Conservation (phyloP, 2,113 vertebrate genomes). For the Sceloporus undulatus region DNA sequence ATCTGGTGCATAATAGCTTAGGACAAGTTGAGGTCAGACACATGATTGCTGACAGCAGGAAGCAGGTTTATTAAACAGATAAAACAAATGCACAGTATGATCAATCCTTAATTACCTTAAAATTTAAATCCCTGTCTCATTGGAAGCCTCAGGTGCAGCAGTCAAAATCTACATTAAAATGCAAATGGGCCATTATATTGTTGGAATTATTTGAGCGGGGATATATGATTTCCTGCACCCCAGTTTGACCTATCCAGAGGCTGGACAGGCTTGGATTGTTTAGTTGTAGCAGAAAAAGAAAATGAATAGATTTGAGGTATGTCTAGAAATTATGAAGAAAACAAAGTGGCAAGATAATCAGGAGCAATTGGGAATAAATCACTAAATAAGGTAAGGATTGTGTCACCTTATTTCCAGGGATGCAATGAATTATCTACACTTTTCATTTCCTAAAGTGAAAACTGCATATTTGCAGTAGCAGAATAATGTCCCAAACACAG, state of each 20-base stretch:
- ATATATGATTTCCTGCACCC: conserved; percentile 55
- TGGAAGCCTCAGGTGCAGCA: conserved; percentile 69
- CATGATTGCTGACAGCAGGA: conserved; percentile 53
- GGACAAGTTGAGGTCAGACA: conserved; percentile 59
- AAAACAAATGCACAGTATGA: conserved; percentile 68
- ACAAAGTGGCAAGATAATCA: conserved; percentile 11
- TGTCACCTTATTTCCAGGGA: background rate
- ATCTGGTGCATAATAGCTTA: conserved; percentile 45
- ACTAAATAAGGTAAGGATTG: background rate
- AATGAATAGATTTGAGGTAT: conserved; percentile 23
- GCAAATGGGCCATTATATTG: conserved; percentile 76
- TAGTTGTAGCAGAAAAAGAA: conserved; percentile 43
- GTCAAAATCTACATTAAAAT: conserved; percentile 77
- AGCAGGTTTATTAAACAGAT: conserved; percentile 73
- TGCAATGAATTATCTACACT: background rate
- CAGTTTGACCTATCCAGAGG: conserved; percentile 50
- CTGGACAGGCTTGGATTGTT: conserved; percentile 43
- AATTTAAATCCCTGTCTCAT: conserved; percentile 72
- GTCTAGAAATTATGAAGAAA: conserved; percentile 21
- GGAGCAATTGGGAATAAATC: background rate
- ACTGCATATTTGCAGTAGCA: background rate
- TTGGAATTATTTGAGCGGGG: conserved; percentile 70
- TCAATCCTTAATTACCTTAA: conserved; percentile 71
- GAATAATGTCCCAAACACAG: conserved; percentile 7
- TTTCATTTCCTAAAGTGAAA: conserved; percentile 4